Conservation (phyloP, 2,888 invertebrate species). For the Pyrrhia umbra region DNA sequence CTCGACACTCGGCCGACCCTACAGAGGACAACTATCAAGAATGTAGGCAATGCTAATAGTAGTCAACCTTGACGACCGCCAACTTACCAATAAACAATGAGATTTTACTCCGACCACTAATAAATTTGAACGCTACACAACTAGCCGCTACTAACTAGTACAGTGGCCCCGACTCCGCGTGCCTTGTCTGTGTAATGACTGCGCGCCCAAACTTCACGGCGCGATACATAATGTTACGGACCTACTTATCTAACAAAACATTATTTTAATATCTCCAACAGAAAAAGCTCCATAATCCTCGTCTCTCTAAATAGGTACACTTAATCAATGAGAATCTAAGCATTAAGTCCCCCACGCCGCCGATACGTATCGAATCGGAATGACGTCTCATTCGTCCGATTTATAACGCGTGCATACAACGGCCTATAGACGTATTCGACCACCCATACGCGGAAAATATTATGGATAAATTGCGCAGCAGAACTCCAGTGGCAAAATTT, state of each 20-base stretch:
- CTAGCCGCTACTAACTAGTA: slow-evolving; percentile 21
- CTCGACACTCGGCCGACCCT: slow-evolving; percentile 34
- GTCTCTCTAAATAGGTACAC: slow-evolving; percentile 82
- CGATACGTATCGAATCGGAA: slow-evolving; percentile 86
- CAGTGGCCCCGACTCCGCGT: slow-evolving; percentile 25
- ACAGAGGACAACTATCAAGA: slow-evolving; percentile 52
- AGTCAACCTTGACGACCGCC: slow-evolving; percentile 34
- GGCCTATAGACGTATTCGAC: slow-evolving; percentile 59
- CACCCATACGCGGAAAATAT: slow-evolving; percentile 62
- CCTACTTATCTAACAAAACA: slow-evolving; percentile 42
- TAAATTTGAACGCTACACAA: slow-evolving; percentile 53
- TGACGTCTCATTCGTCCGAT: slow-evolving; percentile 89
- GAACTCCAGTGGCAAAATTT: slow-evolving; percentile 48
- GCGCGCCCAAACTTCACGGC: slow-evolving; percentile 20
- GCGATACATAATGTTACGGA: slow-evolving; percentile 26
- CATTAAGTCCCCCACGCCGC: slow-evolving; percentile 81
- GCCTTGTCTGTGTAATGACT: slow-evolving; percentile 17
- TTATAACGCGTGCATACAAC: slow-evolving; percentile 79
- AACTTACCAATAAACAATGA: slow-evolving; percentile 56
- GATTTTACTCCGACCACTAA: slow-evolving; percentile 50
- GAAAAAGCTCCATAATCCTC: slow-evolving; percentile 74
- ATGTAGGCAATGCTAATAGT: slow-evolving; percentile 43
- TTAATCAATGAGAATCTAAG: slow-evolving; percentile 85
- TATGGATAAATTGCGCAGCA: slow-evolving; percentile 7
- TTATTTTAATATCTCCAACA: slow-evolving; percentile 64